These are phyloP conservation scores for Centropristis striata DNA, from an alignment of 2,113 vertebrate genomes.

Conservation along the genomic window DNA sequence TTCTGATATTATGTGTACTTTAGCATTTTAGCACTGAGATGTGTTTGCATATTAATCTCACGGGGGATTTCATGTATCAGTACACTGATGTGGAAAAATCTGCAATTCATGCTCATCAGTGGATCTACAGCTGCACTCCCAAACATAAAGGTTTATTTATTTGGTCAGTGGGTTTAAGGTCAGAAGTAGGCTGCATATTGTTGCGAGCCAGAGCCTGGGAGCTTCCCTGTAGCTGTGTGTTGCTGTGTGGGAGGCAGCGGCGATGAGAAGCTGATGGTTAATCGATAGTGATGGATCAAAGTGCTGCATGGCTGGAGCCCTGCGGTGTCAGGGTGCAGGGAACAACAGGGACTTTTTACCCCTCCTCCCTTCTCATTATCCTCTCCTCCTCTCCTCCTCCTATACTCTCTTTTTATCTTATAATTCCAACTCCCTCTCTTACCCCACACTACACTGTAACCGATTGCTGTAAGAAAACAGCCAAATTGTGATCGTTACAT, in stretches of 20 bases:
- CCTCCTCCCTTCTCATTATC: conserved; percentile 62
- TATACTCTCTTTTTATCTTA: conserved; percentile 44
- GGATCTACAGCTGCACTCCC: conserved; percentile 10
- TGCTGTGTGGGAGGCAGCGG: conserved; percentile 55
- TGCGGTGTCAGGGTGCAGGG: conserved; percentile 54
- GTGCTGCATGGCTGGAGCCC: conserved; percentile 70
- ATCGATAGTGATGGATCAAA: conserved; percentile 85
- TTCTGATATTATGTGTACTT: conserved; percentile 9
- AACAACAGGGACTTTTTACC: conserved; percentile 59
- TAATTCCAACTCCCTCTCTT: conserved; percentile 36
- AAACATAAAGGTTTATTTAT: not conserved
- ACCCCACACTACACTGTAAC: too few species aligned
- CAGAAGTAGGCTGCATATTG: not conserved
- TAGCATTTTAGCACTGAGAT: conserved; percentile 7
- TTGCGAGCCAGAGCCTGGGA: conserved; percentile 19
- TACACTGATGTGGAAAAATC: conserved; percentile 32
- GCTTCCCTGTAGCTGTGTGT: conserved; percentile 17
- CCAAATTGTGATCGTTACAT: too few species aligned
- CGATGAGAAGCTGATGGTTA: conserved; percentile 73
- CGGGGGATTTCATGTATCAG: conserved; percentile 28
- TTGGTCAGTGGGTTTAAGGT: conserved; percentile 52
- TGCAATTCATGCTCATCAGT: conserved; percentile 26
- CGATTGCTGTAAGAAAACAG: too few species aligned
- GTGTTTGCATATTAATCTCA: conserved; percentile 38
- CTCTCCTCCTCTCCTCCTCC: conserved; percentile 29